Evolutionary conservation across 2,797 vertebrate species (phyloP).

Genomic region (Mustela erminea): DNA sequence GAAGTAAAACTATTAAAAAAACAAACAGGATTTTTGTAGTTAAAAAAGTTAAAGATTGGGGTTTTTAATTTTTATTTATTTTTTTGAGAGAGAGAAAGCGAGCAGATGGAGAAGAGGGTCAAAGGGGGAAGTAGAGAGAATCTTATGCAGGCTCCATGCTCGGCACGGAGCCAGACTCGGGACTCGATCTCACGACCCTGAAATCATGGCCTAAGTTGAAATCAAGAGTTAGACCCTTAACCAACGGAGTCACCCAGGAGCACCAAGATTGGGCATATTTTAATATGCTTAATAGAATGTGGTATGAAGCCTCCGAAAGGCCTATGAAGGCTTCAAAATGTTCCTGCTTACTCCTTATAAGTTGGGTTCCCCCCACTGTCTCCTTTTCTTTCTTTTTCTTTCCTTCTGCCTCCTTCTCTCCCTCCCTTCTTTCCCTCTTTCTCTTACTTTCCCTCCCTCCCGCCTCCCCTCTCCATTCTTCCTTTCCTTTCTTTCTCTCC

Average conservation of each 20-base stretch:
- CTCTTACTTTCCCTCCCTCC: not conserved
- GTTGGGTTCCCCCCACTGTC: not conserved
- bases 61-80: not conserved
- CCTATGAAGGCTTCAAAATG: not conserved
- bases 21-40: not conserved
- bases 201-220: not conserved
- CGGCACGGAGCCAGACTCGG: too few relatives aligned
- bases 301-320: not conserved
- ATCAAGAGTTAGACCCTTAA: not conserved
- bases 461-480: fast-evolving
- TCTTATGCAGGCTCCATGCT: not conserved
- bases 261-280: not conserved
- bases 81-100: not conserved
- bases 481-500: fast-evolving
- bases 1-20: conserved; percentile 19
- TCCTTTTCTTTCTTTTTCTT: not conserved
- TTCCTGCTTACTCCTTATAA: not conserved
- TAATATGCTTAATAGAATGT: not conserved
- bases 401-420: too few relatives aligned
- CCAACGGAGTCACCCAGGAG: not conserved
- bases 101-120: not conserved
- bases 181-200: not conserved
- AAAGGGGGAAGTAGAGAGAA: not conserved
- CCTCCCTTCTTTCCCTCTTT: fast-evolving
- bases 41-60: not conserved